These are phyloP conservation scores for Drosophila busckii DNA, from an alignment of 1,140 invertebrate species.

Conservation along the genomic window DNA sequence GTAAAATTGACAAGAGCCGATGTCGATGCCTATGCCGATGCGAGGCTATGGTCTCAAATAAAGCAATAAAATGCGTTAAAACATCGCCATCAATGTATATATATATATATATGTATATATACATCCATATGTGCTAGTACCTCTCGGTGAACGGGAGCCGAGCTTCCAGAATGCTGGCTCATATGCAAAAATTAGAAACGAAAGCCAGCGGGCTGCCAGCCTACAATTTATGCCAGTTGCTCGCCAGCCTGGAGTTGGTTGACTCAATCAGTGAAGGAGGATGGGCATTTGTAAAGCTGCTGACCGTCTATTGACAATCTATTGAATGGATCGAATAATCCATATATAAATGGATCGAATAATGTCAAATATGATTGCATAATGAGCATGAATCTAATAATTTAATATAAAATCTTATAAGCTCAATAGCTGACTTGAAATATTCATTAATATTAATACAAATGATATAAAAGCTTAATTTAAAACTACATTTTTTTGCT, in stretches of 20 bases:
- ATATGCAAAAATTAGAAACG: conserved; percentile 71
- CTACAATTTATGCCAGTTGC: conserved; percentile 61
- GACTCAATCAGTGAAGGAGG: conserved; percentile 32
- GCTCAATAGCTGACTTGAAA: too few relatives aligned
- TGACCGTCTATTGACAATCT: conserved; percentile 57
- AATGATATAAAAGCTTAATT: conserved; percentile 8
- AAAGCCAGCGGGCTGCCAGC: conserved; percentile 57
- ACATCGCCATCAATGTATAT: conserved; percentile 55
- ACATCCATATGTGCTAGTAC: not conserved
- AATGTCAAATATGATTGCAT: conserved; percentile 42
- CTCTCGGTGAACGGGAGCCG: conserved; percentile 28
- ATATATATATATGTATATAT: too few relatives aligned
- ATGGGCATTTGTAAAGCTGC: conserved; percentile 31
- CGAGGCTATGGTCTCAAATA: conserved; percentile 64
- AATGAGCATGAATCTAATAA: too few relatives aligned
- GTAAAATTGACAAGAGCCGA: conserved; percentile 78
- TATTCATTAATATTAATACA: too few relatives aligned
- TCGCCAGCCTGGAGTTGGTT: conserved; percentile 6
- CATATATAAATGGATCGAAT: conserved; percentile 47
- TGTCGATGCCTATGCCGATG: too few relatives aligned
- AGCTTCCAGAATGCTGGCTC: conserved; percentile 45
- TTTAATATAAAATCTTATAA: too few relatives aligned
- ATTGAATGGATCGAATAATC: conserved; percentile 36
- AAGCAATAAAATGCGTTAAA: conserved; percentile 72
- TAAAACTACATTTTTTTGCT: conserved; percentile 13